A percentile compares a stretch with the other conserved stretches of the same genome.
Conservation (phyloP, 2,797 vertebrate species). For the Nannoperca australis region DNA sequence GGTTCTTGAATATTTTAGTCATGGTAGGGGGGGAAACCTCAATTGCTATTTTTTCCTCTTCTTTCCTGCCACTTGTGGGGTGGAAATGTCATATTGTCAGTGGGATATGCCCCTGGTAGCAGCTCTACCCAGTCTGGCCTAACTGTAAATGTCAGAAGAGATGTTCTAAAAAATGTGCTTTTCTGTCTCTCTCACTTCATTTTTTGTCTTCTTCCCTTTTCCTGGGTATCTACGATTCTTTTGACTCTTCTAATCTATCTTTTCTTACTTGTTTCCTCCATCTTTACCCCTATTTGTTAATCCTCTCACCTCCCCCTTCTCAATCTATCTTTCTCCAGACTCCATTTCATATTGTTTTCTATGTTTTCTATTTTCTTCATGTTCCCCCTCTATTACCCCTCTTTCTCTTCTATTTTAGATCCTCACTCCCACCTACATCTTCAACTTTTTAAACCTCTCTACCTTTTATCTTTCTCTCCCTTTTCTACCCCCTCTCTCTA, state of each 20-base stretch:
- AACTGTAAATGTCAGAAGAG: slow-evolving; percentile 76
- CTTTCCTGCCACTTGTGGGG: slow-evolving; percentile 53
- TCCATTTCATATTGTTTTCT: not conserved
- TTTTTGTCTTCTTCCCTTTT: slow-evolving; percentile 31
- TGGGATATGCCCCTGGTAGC: slow-evolving; percentile 63
- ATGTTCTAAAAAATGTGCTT: slow-evolving; percentile 61
- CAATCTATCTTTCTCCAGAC: not conserved
- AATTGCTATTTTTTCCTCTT: slow-evolving; percentile 64
- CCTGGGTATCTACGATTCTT: slow-evolving; percentile 16
- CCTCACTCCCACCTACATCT: not conserved
- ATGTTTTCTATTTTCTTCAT: not conserved
- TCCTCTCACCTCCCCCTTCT: not conserved
- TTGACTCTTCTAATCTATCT: slow-evolving; percentile 1
- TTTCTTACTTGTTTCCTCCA: not conserved
- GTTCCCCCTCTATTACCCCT: not conserved
- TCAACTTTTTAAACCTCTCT: slow-evolving; percentile 26
- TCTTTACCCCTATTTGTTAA: not conserved
- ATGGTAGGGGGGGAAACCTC: slow-evolving; percentile 55
- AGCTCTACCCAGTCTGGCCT: slow-evolving; percentile 62
- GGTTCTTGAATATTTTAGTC: slow-evolving; percentile 64
- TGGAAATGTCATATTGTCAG: slow-evolving; percentile 74
- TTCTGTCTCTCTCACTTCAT: slow-evolving; percentile 32
- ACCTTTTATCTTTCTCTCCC: slow-evolving; percentile 23
- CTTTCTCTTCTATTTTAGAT: slow-evolving; percentile 19
- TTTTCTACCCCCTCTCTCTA: slow-evolving; percentile 30